Evolutionary conservation across 2,113 vertebrate genomes (phyloP), one percentile per base, ranked within the genome.

Genomic region (Cynoglossus semilaevis): DNA sequence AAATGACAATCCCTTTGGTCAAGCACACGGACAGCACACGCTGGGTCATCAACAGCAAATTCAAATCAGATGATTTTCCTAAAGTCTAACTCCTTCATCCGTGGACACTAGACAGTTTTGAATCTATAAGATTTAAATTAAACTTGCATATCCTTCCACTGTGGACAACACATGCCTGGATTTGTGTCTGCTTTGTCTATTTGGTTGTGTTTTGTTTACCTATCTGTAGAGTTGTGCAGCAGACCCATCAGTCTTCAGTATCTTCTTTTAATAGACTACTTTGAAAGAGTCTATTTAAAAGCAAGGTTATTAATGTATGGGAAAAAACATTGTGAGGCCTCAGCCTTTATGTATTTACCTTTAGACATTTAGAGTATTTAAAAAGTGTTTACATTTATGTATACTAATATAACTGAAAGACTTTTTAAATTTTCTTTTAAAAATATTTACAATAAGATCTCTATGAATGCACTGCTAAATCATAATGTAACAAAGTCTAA

Each of bases 91-190:
- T 72, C 78, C 9, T 22, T 38, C 19, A 38, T 46, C 14, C 7
- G 38, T 15, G 15, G 37, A 58, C 9, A 29, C 38, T 73, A 41
- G 18, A 44, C 22, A 35, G 38, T 47, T 74, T 74, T 74, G 58
- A 74, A 72, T 83, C 47, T 2, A 10, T 3, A 51, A 9, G 2
- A 72, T 83, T 72, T 75, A 47, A 67, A 63, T 80, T 1, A 15
- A 17, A 38, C 4, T 16, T 19, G 19, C 3, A 18, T 18, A 51
- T 17, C 41, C 7, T 15, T 52, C 14, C 38, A 41, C 38, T 41
- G 22, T 29, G 22, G 22, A 29, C 9, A 14, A 13, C 38, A 16
- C 45, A 46, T 3, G 42, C 17, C 22, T 49, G 29, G 0, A 63
- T 63, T 59, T 60, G 37, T 2, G 0, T 67, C 41, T n/a, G 49